phyloP scores from a whole-genome alignment of 2,888 invertebrate species.

The Sarcophaga carnaria region DNA sequence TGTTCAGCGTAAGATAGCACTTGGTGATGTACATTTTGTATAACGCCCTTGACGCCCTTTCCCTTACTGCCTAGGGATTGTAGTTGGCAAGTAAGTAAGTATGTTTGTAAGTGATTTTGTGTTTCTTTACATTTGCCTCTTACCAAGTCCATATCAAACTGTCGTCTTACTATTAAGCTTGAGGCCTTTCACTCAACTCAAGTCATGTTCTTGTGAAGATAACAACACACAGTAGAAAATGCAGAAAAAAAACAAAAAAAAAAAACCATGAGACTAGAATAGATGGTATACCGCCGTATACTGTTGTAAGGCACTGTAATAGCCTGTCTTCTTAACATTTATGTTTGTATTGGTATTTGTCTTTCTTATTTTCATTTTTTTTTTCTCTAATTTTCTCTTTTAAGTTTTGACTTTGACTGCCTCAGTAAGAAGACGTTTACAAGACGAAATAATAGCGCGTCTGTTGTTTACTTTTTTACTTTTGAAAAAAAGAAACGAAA shows the following conservation, averaged over 20 bases:
- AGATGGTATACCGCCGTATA: not conserved
- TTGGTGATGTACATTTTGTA: slow-evolving; percentile 24
- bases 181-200: slow-evolving; percentile 65
- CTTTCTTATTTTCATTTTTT: not conserved
- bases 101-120: not conserved
- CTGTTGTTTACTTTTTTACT: slow-evolving; percentile 37
- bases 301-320: slow-evolving; percentile 9
- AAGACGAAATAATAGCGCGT: slow-evolving; percentile 17
- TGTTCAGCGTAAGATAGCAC: slow-evolving; percentile 50
- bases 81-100: not conserved
- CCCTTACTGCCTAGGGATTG: not conserved
- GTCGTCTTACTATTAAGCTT: slow-evolving; percentile 64
- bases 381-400: not conserved
- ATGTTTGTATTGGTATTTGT: not conserved
- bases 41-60: slow-evolving; percentile 27
- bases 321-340: slow-evolving; percentile 33
- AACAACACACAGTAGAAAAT: not conserved
- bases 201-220: slow-evolving; percentile 46
- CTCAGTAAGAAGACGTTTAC: not conserved
- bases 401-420: not conserved
- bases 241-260: too few relatives aligned
- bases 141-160: slow-evolving; percentile 57
- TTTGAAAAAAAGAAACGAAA: not conserved
- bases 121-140: slow-evolving; percentile 30
- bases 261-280: slow-evolving; percentile 11